Evolutionary conservation across 2,113 vertebrate species (phyloP).

Genomic region (Silurus glanis): DNA sequence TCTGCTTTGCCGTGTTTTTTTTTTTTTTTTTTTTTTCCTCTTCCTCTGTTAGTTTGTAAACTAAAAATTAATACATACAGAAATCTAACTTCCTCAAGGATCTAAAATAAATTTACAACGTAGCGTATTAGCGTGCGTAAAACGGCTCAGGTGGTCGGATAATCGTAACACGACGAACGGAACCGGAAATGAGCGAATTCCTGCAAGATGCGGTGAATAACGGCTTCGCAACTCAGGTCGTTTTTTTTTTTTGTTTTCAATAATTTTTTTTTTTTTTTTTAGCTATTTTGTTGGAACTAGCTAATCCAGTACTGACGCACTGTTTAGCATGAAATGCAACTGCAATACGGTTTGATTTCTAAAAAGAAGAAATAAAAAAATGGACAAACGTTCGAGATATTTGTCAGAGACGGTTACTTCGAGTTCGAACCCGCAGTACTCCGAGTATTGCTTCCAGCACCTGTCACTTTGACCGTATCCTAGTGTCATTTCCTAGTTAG

Average conservation of each 20-base stretch:
- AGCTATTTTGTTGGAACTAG: background rate
- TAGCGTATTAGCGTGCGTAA: conserved; percentile 6
- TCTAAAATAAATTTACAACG: background rate
- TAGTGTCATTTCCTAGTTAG: conserved; percentile 42
- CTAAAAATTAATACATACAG: background rate
- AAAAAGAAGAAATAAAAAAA: background rate
- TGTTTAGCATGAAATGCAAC: conserved; percentile 9
- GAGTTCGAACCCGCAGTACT: conserved; percentile 26
- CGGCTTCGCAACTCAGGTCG: conserved; percentile 5
- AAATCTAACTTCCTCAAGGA: conserved; percentile 21
- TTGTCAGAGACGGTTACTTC: background rate
- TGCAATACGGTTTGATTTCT: background rate
- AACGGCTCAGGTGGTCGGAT: background rate
- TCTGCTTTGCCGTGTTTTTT: background rate
- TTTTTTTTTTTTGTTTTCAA: background rate
- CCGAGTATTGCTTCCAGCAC: conserved; percentile 35
- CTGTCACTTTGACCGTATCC: conserved; percentile 46
- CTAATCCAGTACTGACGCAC: conserved; percentile 11
- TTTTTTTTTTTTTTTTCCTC: background rate
- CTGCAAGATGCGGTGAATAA: background rate
- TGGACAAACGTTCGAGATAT: too few relatives aligned
- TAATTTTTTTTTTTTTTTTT: background rate
- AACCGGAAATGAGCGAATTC: background rate
- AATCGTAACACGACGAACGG: too few relatives aligned
- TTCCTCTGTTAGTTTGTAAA: background rate